These are phyloP conservation scores for Arnoldichthys spilopterus DNA, from an alignment of 2,797 vertebrate genomes.

Conservation along the genomic window DNA sequence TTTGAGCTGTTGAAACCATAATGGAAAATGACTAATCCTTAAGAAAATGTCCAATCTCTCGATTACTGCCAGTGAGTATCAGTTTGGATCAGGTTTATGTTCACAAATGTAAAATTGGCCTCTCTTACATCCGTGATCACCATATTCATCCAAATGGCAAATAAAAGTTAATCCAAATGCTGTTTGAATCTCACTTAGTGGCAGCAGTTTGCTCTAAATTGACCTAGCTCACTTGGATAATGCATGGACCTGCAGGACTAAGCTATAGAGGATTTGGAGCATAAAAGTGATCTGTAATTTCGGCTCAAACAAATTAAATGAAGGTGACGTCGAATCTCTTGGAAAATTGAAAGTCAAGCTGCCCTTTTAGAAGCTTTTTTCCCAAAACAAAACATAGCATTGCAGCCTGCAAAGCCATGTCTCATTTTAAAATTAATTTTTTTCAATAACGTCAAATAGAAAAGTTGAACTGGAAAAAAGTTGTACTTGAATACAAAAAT, in stretches of 20 bases:
- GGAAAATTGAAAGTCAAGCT: not conserved
- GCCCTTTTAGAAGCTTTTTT: constrained; percentile 2
- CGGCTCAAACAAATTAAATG: no score
- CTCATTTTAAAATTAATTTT: not conserved
- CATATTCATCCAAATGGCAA: not conserved
- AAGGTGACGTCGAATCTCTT: no score
- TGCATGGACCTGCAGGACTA: not conserved
- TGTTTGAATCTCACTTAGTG: not conserved
- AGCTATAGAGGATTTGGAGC: not conserved
- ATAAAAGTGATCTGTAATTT: not conserved
- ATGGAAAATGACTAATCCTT: not conserved
- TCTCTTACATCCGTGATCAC: not conserved
- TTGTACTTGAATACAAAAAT: constrained; percentile 3
- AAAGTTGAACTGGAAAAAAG: not conserved
- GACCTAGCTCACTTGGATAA: not conserved
- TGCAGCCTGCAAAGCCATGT: not conserved
- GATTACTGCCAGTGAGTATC: no score
- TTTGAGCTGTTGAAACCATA: not conserved
- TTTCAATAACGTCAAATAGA: no score
- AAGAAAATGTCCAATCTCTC: no score
- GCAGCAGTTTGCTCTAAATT: not conserved
- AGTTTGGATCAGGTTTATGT: not conserved
- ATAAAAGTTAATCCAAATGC: not conserved
- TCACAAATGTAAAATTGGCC: not conserved
- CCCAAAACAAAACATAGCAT: not conserved